These are phyloP conservation scores for Zootoca vivipara DNA, from an alignment of 2,113 vertebrate species.

Conservation along the genomic window DNA sequence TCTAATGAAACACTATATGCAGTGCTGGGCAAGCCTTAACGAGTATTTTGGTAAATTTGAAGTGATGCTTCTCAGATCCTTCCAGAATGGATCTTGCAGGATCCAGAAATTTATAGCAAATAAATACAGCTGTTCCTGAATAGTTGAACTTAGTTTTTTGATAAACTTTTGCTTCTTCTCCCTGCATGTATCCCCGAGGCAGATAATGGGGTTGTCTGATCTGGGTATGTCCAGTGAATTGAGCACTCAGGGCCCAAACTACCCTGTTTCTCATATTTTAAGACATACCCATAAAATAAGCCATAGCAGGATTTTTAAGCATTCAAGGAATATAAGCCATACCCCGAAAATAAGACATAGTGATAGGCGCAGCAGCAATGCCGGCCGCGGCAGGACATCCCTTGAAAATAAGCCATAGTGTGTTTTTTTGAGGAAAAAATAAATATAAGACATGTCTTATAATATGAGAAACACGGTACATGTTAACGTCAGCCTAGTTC, in stretches of 20 bases:
- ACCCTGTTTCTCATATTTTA: too few species aligned
- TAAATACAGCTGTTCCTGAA: background rate
- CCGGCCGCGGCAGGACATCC: too few species aligned
- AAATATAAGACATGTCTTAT: too few species aligned
- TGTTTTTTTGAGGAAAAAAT: too few species aligned
- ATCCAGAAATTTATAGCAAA: background rate
- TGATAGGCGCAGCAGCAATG: too few species aligned
- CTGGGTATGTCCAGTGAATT: background rate
- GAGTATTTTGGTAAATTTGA: conserved; percentile 49
- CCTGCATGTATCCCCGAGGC: background rate
- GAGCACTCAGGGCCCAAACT: background rate
- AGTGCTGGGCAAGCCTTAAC: conserved; percentile 27
- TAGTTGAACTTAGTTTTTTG: background rate
- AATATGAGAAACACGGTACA: too few species aligned
- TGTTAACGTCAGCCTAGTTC: background rate
- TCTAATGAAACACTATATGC: conserved; percentile 23
- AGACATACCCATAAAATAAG: too few species aligned
- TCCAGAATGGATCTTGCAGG: conserved; percentile 47
- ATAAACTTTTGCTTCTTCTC: background rate
- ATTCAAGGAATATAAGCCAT: too few species aligned
- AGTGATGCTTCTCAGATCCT: conserved; percentile 34
- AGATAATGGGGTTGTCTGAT: background rate
- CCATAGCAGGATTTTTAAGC: too few species aligned
- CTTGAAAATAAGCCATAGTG: too few species aligned
- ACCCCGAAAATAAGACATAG: too few species aligned